Evolutionary conservation across 2,797 vertebrate species (phyloP), one percentile per base, ranked within the genome.

Genomic region (Meda fulgida): DNA sequence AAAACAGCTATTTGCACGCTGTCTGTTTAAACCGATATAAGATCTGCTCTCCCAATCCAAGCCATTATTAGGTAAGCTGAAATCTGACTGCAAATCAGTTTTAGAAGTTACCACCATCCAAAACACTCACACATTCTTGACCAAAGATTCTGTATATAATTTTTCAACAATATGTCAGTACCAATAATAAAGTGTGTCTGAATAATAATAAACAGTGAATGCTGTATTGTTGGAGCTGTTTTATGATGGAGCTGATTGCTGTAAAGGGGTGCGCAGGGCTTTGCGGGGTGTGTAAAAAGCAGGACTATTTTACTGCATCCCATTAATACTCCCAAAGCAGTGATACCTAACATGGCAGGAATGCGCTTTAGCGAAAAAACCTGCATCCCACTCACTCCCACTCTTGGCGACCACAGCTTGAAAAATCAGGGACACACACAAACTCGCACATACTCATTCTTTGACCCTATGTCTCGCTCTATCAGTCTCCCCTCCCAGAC

Each of bases 351-450:
- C 88, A 92, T 89, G 88, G 90, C 90, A 89, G 90, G 89, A 93
- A 93, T 93, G 91, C 89, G 89, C 19, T 88, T 70, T 84, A 86
- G 84, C 89, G 91, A 93, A 93, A 93, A 93, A 91, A 90, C 90
- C 91, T 87, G 78, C 90, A 91, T 93, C 92, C 91, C 90, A 89
- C 85, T 89, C 76, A 88, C 92, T 92, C 92, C 91, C 90, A 89
- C 84, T 43, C 81, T 90, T 92, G 89, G 91, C 92, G 83, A 85
- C 86, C 84, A 87, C 89, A 86, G 76, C 86, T 84, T 85, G 78
- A 85, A 85, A 48, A n/a, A 40, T 88, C 87, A 84, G 80, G 82
- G 83, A 70, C 77, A 83, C 75, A 65, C 80, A 73, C 76, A 82
- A 84, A 38, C 63, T 77, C 83, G 80, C 87, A 88, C 63, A 79